These are phyloP conservation scores for Mus spicilegus DNA, from an alignment of 2,113 vertebrate genomes.

Conservation along the genomic window DNA sequence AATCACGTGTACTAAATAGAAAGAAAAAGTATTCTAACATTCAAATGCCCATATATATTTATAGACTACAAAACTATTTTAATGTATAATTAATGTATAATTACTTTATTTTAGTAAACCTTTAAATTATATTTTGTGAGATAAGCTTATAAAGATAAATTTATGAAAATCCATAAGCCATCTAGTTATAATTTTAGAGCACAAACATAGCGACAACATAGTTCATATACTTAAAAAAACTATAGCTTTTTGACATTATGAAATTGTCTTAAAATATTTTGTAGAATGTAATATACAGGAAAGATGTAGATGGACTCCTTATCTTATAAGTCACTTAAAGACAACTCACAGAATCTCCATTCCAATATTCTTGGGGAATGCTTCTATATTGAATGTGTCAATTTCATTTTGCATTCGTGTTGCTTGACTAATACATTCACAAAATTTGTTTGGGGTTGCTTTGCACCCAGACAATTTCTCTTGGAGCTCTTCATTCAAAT, in stretches of 20 bases:
- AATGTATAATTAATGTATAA: neutral
- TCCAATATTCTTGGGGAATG: constrained; percentile 57
- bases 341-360: constrained; percentile 40
- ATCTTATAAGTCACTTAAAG: constrained; percentile 52
- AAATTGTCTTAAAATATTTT: constrained; percentile 59
- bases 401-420: constrained; percentile 69
- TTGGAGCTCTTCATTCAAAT: constrained; percentile 57
- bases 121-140: neutral
- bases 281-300: neutral
- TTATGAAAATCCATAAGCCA: neutral
- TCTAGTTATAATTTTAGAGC: neutral
- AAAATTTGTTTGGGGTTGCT: constrained; percentile 70
- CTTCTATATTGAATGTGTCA: constrained; percentile 57
- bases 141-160: neutral
- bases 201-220: neutral
- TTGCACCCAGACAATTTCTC: constrained; percentile 72
- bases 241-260: neutral
- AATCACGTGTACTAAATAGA: neutral
- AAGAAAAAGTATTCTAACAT: neutral
- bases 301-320: constrained; percentile 2
- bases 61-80: neutral
- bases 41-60: neutral
- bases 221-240: neutral
- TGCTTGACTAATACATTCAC: constrained; percentile 65
- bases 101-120: neutral